Conservation (phyloP, 2,888 invertebrate genomes). For the Trypoxylon attenuatum region DNA sequence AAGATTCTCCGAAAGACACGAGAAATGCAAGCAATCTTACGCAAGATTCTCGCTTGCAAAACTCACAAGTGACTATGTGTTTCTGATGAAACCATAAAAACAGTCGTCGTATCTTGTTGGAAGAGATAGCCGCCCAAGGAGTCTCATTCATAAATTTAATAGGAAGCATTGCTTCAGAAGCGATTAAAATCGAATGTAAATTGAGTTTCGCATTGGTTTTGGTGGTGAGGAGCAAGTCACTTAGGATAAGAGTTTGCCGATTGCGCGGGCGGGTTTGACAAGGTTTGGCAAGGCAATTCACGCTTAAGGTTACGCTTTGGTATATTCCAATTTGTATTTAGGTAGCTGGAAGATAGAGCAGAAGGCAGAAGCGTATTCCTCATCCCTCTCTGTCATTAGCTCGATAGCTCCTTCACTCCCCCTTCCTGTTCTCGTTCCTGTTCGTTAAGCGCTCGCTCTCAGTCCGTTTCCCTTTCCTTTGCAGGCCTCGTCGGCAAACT, state of each 20-base stretch:
- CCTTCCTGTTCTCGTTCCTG: slow-evolving; percentile 1
- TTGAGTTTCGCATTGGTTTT: slow-evolving; percentile 22
- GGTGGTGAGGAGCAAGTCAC: not conserved
- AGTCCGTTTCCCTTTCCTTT: slow-evolving; percentile 2
- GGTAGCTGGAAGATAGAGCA: slow-evolving; percentile 17
- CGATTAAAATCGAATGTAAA: slow-evolving; percentile 47
- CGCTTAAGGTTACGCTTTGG: slow-evolving; percentile 22
- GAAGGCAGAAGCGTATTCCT: too few species aligned
- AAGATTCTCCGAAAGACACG: too few species aligned
- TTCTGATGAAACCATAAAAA: not conserved
- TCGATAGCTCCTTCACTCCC: not conserved
- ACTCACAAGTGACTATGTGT: too few species aligned
- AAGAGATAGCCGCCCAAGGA: not conserved
- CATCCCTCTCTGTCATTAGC: too few species aligned
- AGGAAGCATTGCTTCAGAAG: slow-evolving; percentile 27
- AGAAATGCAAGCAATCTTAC: not conserved
- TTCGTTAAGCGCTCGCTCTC: not conserved
- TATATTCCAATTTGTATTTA: slow-evolving; percentile 44
- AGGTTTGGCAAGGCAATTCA: too few species aligned
- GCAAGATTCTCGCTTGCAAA: not conserved
- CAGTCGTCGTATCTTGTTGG: too few species aligned
- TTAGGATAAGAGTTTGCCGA: not conserved
- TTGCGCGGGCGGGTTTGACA: slow-evolving; percentile 3
- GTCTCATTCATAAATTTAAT: slow-evolving; percentile 32
- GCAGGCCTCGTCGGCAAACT: slow-evolving; percentile 18